Evolutionary conservation across 53 echinoderm and acorn worm genomes (phyloP).

Genomic region (Paelopatides confundens): DNA sequence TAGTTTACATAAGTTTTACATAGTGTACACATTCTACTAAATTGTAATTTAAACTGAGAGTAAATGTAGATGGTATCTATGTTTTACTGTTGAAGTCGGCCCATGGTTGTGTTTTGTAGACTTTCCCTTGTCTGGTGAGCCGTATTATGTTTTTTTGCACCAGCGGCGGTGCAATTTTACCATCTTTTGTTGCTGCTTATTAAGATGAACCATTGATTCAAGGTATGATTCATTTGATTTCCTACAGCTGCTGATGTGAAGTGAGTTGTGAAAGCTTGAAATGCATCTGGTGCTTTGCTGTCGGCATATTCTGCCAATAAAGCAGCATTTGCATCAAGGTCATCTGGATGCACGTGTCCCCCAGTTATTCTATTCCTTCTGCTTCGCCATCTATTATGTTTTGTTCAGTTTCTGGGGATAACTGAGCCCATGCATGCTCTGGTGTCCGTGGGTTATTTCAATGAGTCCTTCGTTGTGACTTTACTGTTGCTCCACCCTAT

Average conservation of each 20-base stretch:
- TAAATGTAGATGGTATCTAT: too few species aligned
- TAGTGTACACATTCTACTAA: too few species aligned
- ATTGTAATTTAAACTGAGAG: too few species aligned
- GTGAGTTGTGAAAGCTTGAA: not conserved
- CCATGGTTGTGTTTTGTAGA: not conserved
- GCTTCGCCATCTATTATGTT: slow-evolving; percentile 29
- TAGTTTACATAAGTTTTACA: too few species aligned
- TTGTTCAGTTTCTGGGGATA: slow-evolving; percentile 30
- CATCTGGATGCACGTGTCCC: not conserved
- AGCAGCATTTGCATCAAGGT: not conserved
- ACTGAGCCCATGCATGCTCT: slow-evolving; percentile 49
- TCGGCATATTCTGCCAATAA: not conserved
- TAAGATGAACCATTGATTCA: too few species aligned
- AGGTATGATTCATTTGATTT: slow-evolving; percentile 26
- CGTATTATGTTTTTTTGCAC: not conserved
- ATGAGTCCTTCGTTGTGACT: not conserved
- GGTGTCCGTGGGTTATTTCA: slow-evolving; percentile 26
- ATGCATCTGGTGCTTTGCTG: not conserved
- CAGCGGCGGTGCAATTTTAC: slow-evolving; percentile 32
- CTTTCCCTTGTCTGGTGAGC: too few species aligned
- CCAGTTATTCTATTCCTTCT: not conserved
- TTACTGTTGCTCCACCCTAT: not conserved
- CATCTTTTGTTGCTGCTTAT: too few species aligned
- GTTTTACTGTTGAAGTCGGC: too few species aligned
- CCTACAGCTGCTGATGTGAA: not conserved